A percentile compares a stretch with the other conserved stretches of the same genome.
phyloP scores from a whole-genome alignment of 2,113 vertebrate species.

The Machaerirhynchus nigripectus region DNA sequence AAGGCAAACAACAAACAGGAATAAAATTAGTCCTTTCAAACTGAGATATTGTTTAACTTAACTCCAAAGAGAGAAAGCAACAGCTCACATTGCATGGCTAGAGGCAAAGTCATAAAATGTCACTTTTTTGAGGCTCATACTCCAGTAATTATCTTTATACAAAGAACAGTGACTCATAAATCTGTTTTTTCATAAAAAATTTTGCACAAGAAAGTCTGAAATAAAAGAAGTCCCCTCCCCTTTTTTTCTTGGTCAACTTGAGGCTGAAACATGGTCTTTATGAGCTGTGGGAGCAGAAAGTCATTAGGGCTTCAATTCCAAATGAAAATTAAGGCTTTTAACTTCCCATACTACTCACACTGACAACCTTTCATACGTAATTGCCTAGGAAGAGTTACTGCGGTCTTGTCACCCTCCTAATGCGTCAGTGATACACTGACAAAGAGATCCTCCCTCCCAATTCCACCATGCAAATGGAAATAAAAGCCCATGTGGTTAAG shows the following conservation, averaged over 20 bases:
- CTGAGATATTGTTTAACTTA: conserved; percentile 19
- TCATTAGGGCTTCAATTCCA: conserved; percentile 26
- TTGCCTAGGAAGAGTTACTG: conserved; percentile 53
- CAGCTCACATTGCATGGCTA: neutral
- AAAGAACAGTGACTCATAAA: conserved; percentile 35
- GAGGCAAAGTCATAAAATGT: neutral
- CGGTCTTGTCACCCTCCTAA: conserved; percentile 33
- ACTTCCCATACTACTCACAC: conserved; percentile 24
- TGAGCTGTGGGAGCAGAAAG: conserved; percentile 24
- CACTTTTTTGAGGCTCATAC: conserved; percentile 17
- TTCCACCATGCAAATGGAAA: neutral
- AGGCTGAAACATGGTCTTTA: conserved; percentile 24
- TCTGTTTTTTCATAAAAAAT: neutral
- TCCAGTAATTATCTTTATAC: conserved; percentile 34
- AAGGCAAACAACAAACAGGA: neutral
- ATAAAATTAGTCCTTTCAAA: conserved; percentile 33
- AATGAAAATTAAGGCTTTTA: conserved; percentile 48
- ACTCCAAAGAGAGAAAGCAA: conserved; percentile 19
- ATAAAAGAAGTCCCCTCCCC: neutral
- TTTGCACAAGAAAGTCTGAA: neutral
- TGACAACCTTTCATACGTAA: conserved; percentile 45
- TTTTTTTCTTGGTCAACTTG: conserved; percentile 31
- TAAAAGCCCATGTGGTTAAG: conserved; percentile 20
- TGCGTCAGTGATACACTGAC: neutral
- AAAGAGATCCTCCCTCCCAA: conserved; percentile 33